A percentile compares a stretch with the other conserved stretches of the same genome.
Evolutionary conservation across 2,113 vertebrate species (phyloP).

Genomic region (Podilymbus podiceps): DNA sequence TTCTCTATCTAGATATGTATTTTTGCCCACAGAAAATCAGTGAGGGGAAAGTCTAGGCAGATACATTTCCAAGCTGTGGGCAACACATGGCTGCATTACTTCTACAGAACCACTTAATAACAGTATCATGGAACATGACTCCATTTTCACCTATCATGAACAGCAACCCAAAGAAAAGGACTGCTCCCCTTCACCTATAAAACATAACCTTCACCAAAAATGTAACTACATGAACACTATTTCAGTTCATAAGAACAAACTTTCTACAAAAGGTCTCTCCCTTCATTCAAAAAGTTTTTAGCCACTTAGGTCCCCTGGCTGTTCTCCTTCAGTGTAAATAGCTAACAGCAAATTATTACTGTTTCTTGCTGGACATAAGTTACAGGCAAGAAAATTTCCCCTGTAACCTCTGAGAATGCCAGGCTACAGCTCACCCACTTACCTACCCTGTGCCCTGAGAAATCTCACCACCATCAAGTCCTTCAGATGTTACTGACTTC

Average conservation of each 20-base stretch:
- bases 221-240: not conserved
- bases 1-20: not conserved
- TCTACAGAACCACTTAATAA: not conserved
- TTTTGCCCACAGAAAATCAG: not conserved
- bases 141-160: not conserved
- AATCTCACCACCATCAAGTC: not conserved
- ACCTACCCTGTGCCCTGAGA: not conserved
- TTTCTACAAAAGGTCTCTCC: not conserved
- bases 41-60: not conserved
- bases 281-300: not conserved
- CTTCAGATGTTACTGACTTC: not conserved
- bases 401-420: not conserved
- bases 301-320: not conserved
- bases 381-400: not conserved
- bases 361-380: not conserved
- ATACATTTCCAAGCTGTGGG: not conserved
- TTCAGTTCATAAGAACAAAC: not conserved
- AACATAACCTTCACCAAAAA: not conserved
- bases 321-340: not conserved
- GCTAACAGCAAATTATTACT: not conserved
- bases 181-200: not conserved
- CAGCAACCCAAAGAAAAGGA: not conserved
- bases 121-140: rapidly evolving
- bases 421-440: not conserved
- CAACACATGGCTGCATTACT: not conserved